These are phyloP conservation scores for Ptiloglossa arizonensis DNA, from an alignment of 1,140 invertebrate species.

Conservation along the genomic window DNA sequence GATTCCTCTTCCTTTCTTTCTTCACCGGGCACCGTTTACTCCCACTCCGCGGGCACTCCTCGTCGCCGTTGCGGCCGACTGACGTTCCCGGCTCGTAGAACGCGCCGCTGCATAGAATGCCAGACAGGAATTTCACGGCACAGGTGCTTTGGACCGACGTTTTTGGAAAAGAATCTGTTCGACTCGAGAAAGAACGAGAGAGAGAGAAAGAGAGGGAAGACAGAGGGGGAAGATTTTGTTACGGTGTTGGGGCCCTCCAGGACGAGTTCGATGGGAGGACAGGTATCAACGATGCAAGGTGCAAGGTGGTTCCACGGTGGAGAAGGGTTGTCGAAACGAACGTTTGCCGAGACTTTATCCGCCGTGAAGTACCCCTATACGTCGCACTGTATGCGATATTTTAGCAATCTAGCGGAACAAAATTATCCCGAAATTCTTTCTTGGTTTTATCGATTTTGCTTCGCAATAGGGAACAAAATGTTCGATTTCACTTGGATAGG, in stretches of 20 bases:
- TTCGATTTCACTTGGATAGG: too few species aligned
- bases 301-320: background rate
- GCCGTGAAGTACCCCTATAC: too few species aligned
- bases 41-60: background rate
- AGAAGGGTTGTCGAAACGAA: background rate
- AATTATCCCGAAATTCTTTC: too few species aligned
- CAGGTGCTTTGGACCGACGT: constrained; percentile 41
- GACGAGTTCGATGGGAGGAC: background rate
- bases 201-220: background rate
- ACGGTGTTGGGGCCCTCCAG: background rate
- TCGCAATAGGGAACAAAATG: too few species aligned
- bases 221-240: constrained; percentile 9
- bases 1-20: constrained; percentile 45
- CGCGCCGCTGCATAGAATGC: constrained; percentile 6
- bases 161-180: constrained; percentile 35
- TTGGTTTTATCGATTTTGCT: too few species aligned
- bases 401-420: too few species aligned
- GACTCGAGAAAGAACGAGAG: background rate
- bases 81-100: background rate
- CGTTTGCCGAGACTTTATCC: too few species aligned
- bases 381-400: too few species aligned
- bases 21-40: constrained; percentile 44
- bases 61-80: constrained; percentile 7
- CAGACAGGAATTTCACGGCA: constrained; percentile 44
- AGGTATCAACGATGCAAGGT: constrained; percentile 19